phyloP scores from a whole-genome alignment of 2,113 vertebrate genomes.

The Corythaixoides concolor region DNA sequence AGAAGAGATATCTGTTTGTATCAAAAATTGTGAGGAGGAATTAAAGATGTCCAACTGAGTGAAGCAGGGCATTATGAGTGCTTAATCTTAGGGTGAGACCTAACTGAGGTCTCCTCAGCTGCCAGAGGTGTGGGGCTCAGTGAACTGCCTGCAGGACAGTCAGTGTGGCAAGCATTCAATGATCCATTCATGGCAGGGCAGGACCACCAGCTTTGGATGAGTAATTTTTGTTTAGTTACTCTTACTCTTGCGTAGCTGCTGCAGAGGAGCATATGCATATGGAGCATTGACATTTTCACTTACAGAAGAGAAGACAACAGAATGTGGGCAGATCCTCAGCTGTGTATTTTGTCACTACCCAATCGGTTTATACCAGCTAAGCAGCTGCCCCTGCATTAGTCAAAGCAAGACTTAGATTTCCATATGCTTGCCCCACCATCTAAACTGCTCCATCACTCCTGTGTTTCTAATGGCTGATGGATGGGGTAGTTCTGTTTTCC shows the following conservation, averaged over 20 bases:
- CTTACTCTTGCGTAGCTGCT: neutral
- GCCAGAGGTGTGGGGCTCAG: neutral
- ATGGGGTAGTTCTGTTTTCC: neutral
- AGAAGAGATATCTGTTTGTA: neutral
- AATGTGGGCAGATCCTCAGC: neutral
- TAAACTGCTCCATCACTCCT: neutral
- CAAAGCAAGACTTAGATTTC: neutral
- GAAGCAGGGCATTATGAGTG: neutral
- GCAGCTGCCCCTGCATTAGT: neutral
- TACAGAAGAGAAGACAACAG: neutral
- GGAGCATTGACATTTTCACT: neutral
- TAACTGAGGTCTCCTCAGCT: neutral
- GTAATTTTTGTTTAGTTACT: neutral
- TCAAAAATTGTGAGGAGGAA: neutral
- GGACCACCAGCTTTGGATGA: neutral
- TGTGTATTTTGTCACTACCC: neutral
- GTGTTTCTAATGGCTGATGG: neutral
- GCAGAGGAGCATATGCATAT: neutral
- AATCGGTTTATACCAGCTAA: neutral
- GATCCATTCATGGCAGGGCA: neutral
- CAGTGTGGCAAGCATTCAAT: neutral
- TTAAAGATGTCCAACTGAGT: neutral
- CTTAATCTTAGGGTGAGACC: fast-evolving
- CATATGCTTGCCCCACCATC: neutral
- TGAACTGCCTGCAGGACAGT: neutral